A percentile compares a stretch with the other conserved stretches of the same genome.
phyloP scores from a whole-genome alignment of 2,888 invertebrate genomes.

The Autographa pulchrina region DNA sequence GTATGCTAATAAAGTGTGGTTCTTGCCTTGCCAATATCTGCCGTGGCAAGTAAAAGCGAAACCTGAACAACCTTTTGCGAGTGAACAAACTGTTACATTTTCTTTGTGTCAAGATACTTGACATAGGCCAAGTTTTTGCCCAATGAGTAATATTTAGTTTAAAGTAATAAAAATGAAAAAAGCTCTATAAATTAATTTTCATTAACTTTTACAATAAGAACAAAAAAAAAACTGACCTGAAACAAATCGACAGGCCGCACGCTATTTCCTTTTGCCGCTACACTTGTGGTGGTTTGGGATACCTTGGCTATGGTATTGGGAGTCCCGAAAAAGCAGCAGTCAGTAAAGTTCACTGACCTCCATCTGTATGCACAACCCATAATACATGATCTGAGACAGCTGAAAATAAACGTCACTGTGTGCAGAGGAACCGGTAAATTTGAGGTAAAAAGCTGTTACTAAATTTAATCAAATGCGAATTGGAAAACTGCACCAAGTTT shows the following conservation, averaged over 20 bases:
- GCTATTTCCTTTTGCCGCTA: conserved; percentile 93
- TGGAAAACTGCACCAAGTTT: too few relatives aligned
- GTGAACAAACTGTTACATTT: too few relatives aligned
- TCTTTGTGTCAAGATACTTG: too few relatives aligned
- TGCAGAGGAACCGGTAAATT: conserved; percentile 90
- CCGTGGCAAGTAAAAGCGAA: too few relatives aligned
- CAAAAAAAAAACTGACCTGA: neutral
- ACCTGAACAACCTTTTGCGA: too few relatives aligned
- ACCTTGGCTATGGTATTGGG: conserved; percentile 89
- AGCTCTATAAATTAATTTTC: too few relatives aligned
- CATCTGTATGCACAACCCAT: conserved; percentile 90
- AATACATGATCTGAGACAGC: conserved; percentile 81
- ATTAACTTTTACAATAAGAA: too few relatives aligned
- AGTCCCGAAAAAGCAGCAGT: conserved; percentile 88
- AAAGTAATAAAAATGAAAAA: too few relatives aligned
- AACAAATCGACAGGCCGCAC: conserved; percentile 84
- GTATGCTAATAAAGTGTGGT: conserved; percentile 73
- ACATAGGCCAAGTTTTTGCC: too few relatives aligned
- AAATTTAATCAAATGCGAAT: too few relatives aligned
- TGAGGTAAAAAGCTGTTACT: conserved; percentile 81
- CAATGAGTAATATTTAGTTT: too few relatives aligned
- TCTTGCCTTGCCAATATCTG: too few relatives aligned
- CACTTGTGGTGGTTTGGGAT: conserved; percentile 92
- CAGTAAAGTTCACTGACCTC: conserved; percentile 91
- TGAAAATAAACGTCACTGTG: conserved; percentile 88